Evolutionary conservation across 1,140 invertebrate genomes (phyloP), one percentile per base, ranked within the genome.

Genomic region (Calosoma granatense): DNA sequence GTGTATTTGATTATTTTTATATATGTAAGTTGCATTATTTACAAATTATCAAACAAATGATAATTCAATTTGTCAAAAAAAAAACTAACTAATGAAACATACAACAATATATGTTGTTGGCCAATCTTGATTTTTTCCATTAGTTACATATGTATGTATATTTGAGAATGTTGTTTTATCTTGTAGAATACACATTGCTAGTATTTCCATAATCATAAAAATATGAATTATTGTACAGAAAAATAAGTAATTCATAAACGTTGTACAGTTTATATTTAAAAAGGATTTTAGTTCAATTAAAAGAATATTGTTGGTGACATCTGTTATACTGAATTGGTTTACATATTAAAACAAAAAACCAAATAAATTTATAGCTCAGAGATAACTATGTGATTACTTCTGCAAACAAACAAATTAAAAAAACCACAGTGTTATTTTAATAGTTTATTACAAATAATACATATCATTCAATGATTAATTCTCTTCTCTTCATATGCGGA

Each of bases 401-500:
- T 9, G 26, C n/a, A 9, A 36, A 36, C 26, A 36, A 36, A 36
- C 26, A 47, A 47, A 47, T 47, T 11, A 3, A 6, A 47, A 12
- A 47, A 47, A 47, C 9, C 4, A 11, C 15, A n/a, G n/a, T n/a
- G n/a, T n/a, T n/a, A n/a, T n/a, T n/a, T n/a, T n/a, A n/a, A n/a
- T n/a, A n/a, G 3, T 47, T 47, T 47, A 6, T 11, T 47, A 11
- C 17, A 11, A 47, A 47, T 11, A 47, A 47, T 47, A 47, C 41
- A 47, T 47, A 47, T n/a, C n/a, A 47, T 47, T 47, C 9, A 21
- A 39, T 53, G 22, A 41, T 39, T 15, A 55, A n/a, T 9, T 54
- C 14, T 54, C 19, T 14, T 22, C 23, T n/a, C 57, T n/a, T n/a
- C 55, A 41, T 60, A 59, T 22, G 62, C 61, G 55, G 63, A 55